Conservation (phyloP, 2,113 vertebrate species). For the Rhizomys pruinosus region DNA sequence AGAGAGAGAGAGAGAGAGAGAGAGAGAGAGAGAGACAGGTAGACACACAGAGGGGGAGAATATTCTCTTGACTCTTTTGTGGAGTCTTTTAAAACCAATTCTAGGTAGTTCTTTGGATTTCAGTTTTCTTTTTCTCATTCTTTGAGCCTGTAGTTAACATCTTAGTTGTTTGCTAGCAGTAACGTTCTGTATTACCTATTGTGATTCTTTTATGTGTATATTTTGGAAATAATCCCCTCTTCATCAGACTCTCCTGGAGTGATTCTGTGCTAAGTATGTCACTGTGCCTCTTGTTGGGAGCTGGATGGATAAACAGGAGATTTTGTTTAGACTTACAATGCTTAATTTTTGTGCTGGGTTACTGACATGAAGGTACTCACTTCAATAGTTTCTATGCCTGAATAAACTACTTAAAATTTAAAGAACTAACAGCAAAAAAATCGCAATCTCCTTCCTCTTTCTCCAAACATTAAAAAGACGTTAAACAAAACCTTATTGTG, state of each 20-base stretch:
- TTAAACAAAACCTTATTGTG: neutral
- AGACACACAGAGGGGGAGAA: too few relatives aligned
- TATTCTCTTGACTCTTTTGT: neutral
- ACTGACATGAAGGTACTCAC: neutral
- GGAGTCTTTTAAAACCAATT: neutral
- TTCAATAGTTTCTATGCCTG: neutral
- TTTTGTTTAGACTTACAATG: conserved; percentile 16
- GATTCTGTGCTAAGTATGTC: neutral
- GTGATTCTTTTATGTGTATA: neutral
- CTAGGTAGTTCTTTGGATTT: neutral
- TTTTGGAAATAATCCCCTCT: neutral
- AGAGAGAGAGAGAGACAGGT: neutral
- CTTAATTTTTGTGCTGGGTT: neutral
- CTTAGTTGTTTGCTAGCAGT: neutral
- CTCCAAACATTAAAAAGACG: neutral
- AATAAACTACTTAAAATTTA: conserved; percentile 23
- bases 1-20: neutral
- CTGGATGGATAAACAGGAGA: neutral
- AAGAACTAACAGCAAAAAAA: conserved; percentile 24
- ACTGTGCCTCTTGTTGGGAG: neutral
- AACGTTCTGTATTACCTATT: neutral
- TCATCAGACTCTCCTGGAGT: neutral
- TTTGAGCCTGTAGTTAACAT: neutral
- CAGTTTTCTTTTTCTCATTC: neutral
- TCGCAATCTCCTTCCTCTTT: neutral